Evolutionary conservation across 2,113 vertebrate genomes (phyloP).

Genomic region (human (Homo sapiens)): DNA sequence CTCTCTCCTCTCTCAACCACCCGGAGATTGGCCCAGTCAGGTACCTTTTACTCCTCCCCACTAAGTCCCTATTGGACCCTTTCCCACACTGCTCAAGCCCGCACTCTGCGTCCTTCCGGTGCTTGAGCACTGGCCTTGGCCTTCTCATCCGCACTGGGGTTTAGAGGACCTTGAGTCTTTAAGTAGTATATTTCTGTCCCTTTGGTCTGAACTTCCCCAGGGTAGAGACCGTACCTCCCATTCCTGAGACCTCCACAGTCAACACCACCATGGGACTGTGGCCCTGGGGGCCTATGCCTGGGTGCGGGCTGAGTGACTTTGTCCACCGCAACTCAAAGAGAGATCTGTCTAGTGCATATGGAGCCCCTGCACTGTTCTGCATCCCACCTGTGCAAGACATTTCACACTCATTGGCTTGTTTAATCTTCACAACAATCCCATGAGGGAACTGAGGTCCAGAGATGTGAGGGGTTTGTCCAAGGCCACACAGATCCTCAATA

Average conservation of each 20-base stretch:
- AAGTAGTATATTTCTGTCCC: background rate
- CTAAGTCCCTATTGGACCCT: accelerated
- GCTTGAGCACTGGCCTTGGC: background rate
- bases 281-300: background rate
- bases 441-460: background rate
- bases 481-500: background rate
- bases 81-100: accelerated
- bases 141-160: no score
- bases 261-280: background rate
- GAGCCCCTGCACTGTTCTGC: background rate
- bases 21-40: accelerated
- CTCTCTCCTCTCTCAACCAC: background rate
- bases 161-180: background rate
- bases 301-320: background rate
- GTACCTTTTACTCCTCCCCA: background rate
- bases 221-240: background rate
- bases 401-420: background rate
- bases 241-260: no score
- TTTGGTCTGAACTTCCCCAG: background rate
- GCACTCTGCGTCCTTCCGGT: accelerated
- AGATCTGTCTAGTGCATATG: accelerated
- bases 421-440: background rate
- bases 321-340: accelerated
- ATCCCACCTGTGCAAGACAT: background rate
- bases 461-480: background rate